Conservation (phyloP, 2,113 vertebrate species). For the Psittacula cyanocephala region DNA sequence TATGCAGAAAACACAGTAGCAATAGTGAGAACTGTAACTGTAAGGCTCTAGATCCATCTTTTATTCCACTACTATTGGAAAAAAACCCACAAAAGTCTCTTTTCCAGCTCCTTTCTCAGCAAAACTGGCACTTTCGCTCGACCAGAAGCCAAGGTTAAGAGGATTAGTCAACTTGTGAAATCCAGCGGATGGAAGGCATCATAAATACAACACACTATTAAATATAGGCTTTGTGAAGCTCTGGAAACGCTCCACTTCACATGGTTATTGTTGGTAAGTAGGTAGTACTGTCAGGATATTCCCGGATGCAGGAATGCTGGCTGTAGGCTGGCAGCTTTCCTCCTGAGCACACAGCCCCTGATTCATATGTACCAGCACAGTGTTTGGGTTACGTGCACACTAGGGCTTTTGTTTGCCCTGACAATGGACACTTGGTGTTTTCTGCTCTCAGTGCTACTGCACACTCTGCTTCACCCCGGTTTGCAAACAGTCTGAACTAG, state of each 20-base stretch:
- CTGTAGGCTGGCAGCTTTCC: conserved; percentile 13
- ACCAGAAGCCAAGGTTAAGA: conserved; percentile 39
- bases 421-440: conserved; percentile 45
- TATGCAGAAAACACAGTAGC: not conserved
- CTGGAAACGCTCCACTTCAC: conserved; percentile 42
- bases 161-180: conserved; percentile 56
- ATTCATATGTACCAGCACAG: not conserved
- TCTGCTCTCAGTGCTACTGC: not conserved
- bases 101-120: conserved; percentile 4
- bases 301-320: not conserved
- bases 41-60: not conserved
- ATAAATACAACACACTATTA: conserved; percentile 50
- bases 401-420: conserved; percentile 52
- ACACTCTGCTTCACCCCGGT: not conserved
- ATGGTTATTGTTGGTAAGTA: conserved; percentile 45
- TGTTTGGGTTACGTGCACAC: not conserved
- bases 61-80: not conserved
- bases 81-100: not conserved
- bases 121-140: conserved; percentile 27
- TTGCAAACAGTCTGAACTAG: not conserved
- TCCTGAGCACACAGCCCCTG: not conserved
- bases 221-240: conserved; percentile 59
- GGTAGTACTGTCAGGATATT: conserved; percentile 32
- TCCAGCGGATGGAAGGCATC: conserved; percentile 52
- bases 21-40: not conserved